Conservation (phyloP, 2,113 vertebrate genomes). For the Lampris incognitus region DNA sequence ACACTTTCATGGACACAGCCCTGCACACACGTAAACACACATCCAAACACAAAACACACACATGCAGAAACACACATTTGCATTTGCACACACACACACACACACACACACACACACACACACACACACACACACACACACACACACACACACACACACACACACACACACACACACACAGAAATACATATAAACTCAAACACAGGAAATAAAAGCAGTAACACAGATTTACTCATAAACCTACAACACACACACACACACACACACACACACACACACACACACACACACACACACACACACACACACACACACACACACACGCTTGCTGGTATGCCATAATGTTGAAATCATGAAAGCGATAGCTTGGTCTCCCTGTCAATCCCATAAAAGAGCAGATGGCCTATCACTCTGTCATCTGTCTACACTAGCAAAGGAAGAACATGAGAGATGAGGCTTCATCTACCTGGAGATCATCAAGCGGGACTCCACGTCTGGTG, state of each 20-base stretch:
- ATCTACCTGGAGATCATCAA: conserved; percentile 1
- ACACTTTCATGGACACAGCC: conserved; percentile 16
- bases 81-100: not conserved
- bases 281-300: no score
- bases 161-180: not conserved
- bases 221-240: no score
- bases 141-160: not conserved
- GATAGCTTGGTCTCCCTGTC: not conserved
- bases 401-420: conserved; percentile 19
- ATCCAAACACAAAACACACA: conserved; percentile 5
- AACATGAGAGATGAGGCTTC: not conserved
- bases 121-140: not conserved
- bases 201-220: no score
- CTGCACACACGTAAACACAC: not conserved
- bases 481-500: not conserved
- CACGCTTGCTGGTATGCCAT: not conserved
- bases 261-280: not conserved
- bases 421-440: conserved; percentile 16
- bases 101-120: not conserved
- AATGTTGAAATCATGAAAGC: not conserved
- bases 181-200: no score
- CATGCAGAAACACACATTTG: not conserved
- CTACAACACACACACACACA: no score
- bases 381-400: conserved; percentile 23
- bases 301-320: not conserved